Conservation (phyloP, 1,140 invertebrate species). For the Cyrtorhinus lividipennis region DNA sequence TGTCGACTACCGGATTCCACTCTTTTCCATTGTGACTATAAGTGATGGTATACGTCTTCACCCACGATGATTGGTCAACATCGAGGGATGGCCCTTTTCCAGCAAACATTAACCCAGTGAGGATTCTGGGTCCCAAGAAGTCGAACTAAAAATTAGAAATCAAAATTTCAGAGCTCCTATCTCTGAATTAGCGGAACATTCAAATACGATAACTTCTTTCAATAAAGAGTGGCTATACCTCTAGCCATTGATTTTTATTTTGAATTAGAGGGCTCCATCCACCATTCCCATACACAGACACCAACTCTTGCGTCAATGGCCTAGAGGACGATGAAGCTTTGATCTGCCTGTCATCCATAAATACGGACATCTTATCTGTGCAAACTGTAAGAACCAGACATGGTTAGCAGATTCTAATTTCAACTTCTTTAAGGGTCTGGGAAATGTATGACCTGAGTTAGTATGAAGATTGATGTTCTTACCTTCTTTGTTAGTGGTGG, state of each 20-base stretch:
- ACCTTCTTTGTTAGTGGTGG: too few relatives aligned
- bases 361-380: conserved; percentile 21
- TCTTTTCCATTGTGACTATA: conserved; percentile 53
- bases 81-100: conserved; percentile 30
- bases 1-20: conserved; percentile 48
- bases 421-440: too few relatives aligned
- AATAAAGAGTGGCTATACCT: too few relatives aligned
- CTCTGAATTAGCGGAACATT: too few relatives aligned
- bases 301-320: not conserved
- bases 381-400: too few relatives aligned
- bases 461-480: too few relatives aligned
- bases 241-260: conserved; percentile 24
- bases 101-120: conserved; percentile 63
- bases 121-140: conserved; percentile 52
- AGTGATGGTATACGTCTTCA: conserved; percentile 50
- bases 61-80: conserved; percentile 45
- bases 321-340: conserved; percentile 3
- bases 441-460: too few relatives aligned
- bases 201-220: too few relatives aligned
- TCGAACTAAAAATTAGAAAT: conserved; percentile 57
- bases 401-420: too few relatives aligned
- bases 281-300: conserved; percentile 15
- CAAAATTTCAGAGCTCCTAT: too few relatives aligned
- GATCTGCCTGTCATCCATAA: conserved; percentile 20
- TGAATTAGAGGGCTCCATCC: conserved; percentile 24